Base-by-base conservation (phyloP, 2,888 invertebrate genomes). In the Allophyes oxyacanthae region DNA sequence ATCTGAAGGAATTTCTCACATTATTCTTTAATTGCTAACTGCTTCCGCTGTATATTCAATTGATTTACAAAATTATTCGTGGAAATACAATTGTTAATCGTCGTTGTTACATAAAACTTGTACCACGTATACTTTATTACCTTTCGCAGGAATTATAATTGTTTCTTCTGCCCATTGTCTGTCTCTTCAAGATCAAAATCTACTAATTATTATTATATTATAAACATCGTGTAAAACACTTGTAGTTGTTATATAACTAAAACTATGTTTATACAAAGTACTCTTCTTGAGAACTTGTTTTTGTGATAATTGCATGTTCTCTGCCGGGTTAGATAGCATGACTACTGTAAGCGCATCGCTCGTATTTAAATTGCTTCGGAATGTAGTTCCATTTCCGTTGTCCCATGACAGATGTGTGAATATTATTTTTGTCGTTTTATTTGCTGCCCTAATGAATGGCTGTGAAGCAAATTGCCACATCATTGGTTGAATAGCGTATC, bases 221-320 rank as follows among this genome's bases (percentile, higher is more conserved):
- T 48, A 36, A 20, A 4, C 20, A 4, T 28, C 32, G 42, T 54
- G 44, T 28, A 26, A 38, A 57, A 57, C 38, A 34, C 33, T 49
- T 45, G 10, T 36, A 33, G n/a, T 54, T 33, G 33, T 57, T 60
- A 65, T 46, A 46, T 51, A 62, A 49, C 15, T 41, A 28, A 48
- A 10, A 38, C 28, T 67, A 37, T 40, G 20, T 63, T 56, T 53
- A 55, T 52, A 43, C 37, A 51, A 28, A 53, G 60, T 64, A 61
- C 50, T 64, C 68, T 64, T 69, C 69, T 62, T 73, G 83, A 70
- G 83, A 82, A 82, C 72, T 64, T 65, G 75, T 73, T 76, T 56
- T 57, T 46, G 42, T 52, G 42, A 48, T 75, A 64, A 75, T 78
- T 79, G 58, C 65, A 55, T 54, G 46, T 59, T 57, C 52, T 51